Evolutionary conservation across 2,888 invertebrate genomes (phyloP), one percentile per base, ranked within the genome.

Genomic region (Eurois occulta): DNA sequence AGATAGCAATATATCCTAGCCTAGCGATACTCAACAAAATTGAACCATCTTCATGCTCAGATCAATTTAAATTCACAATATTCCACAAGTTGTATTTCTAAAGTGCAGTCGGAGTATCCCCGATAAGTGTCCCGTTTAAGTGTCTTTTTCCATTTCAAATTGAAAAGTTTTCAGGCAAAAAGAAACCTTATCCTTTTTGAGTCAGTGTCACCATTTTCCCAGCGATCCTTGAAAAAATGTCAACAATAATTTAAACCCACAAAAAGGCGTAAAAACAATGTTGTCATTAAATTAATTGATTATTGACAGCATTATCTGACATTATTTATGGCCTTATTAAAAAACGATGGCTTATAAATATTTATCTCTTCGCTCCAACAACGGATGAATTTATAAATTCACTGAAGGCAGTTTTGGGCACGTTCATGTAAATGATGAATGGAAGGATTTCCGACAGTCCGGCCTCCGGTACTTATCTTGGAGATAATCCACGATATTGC

Each of bases 341-440:
- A 82, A 84, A 87, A 66, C 35, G 43, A 70, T 74, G 70, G 78
- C 52, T 81, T 69, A 77, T 65, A 75, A 84, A 77, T 58, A 84
- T 74, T 84, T 78, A 87, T 87, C 72, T 72, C 52, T 69, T 41
- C 18, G 48, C 38, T 46, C 66, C 76, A 77, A 75, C 52, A 65
- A 48, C 41, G 75, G 66, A 69, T 77, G 73, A 74, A 85, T 84
- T 87, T 83, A 80, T 84, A 80, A 88, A 88, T 84, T 81, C 81
- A 76, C 75, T 64, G 65, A 78, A 78, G 70, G 68, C 73, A 67
- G 75, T 74, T 74, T 70, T 38, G 32, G 80, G 83, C 86, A 88
- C 89, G 88, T 89, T 81, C 81, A 81, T 85, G 83, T 84, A 80
- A 89, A 88, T 84, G 78, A 86, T 89, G 72, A 71, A 52, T 78